Base-by-base conservation (phyloP, 2,888 invertebrate genomes). In the Drosophila histrio region DNA sequence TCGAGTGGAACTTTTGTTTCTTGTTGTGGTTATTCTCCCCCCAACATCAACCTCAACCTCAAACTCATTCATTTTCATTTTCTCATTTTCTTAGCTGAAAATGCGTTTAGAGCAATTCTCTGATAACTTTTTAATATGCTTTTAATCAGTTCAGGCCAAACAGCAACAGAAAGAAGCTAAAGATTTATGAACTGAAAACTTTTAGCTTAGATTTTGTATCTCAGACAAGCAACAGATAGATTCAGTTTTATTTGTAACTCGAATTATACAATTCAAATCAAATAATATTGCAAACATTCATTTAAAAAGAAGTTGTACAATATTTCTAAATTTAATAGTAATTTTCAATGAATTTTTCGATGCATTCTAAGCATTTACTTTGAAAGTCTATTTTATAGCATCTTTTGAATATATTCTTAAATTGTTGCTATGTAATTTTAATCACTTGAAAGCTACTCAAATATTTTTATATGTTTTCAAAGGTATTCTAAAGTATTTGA, bases 61-160 rank as follows among this genome's bases (percentile, higher is more conserved):
- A 9, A n/a, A 5, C 39, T 30, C 39, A 61, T 58, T 64, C 54
- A 54, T 69, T 73, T 62, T 58, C 57, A 61, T 61, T 56, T 62
- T 41, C 36, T 15, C 19, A 26, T 39, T 56, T 34, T 41, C 54
- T 41, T 52, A 38, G 71, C 66, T 59, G 72, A 22, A 44, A 70
- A 73, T 74, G 73, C 71, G 75, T 71, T 73, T 73, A 73, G 71
- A 71, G 74, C 79, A 72, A 60, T 85, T 63, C 50, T 58, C 56
- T 64, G 77, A 65, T 81, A 81, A 81, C 85, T 81, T 81, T 85
- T 85, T 81, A 81, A 81, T 81, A 79, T 69, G 85, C 77, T 81
- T 81, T 81, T 85, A 81, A 81, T 81, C 81, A 81, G 81, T 85
- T 75, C 15, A 21, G 15, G 53, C 26, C 34, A 43, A 63, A 26